Evolutionary conservation across 2,888 invertebrate species (phyloP), one percentile per base, ranked within the genome.

Genomic region (Drosophila mettleri): DNA sequence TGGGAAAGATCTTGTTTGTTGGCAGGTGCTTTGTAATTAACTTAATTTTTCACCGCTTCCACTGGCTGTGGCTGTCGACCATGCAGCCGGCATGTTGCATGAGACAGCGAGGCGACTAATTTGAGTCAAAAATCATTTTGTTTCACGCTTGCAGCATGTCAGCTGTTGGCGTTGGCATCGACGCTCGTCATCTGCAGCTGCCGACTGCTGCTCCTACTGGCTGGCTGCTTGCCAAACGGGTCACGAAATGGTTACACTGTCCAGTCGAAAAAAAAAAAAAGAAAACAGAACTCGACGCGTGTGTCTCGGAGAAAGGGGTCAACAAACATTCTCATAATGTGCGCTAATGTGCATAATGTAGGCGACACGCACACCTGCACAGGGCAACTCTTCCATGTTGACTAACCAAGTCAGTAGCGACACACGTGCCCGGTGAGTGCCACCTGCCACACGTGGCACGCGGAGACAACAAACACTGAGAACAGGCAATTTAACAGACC

Each of bases 401-500:
- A 45, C 60, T 55, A 38, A 49, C 29, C 61, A 46, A 48, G 34
- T 66, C 48, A 54, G 46, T n/a, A 31, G 12, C 9, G 43, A 16
- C 55, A 64, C 58, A 52, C 61, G 61, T 59, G 43, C 36, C 55
- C 6, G 18, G 31, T 34, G 18, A 41, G 46, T 34, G 41, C 20
- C 38, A 36, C 27, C 27, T 52, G 65, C 34, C 54, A 65, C 64
- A 66, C 55, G 67, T 74, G 60, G 78, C 58, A 74, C 52, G 48
- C 55, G 46, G 62, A 70, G 76, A 80, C 68, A 68, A 65, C 74
- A 68, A 75, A 83, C 74, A 78, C 64, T n/a, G 48, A 84, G 85
- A 88, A 88, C 89, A 80, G 83, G 84, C 89, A 88, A 88, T 86
- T 85, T 88, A 88, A 88, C 88, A 89, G 86, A 84, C 89, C 85